Percentiles rank a stretch among this genome's conserved stretches.
These are phyloP conservation scores for Megathymus violae DNA, from an alignment of 1,140 invertebrate species.

Conservation along the genomic window DNA sequence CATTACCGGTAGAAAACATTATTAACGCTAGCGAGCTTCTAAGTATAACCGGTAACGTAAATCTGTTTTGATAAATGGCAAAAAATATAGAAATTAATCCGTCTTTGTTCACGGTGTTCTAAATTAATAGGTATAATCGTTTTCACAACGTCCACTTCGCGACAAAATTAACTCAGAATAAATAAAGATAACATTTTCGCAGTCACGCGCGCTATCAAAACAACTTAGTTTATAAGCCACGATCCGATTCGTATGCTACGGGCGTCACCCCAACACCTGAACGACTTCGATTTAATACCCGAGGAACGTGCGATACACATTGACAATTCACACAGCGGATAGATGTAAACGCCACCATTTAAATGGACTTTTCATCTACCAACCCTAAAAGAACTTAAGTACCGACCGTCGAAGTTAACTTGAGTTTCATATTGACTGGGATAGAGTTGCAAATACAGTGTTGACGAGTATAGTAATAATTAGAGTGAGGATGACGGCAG, in stretches of 20 bases:
- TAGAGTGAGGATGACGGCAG: conserved; percentile 57
- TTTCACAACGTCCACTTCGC: neutral
- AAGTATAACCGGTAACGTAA: too few species aligned
- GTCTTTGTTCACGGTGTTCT: too few species aligned
- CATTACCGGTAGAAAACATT: too few species aligned
- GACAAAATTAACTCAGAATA: conserved; percentile 1
- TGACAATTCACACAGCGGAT: conserved; percentile 58
- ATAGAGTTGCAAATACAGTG: conserved; percentile 42
- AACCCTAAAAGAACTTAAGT: conserved; percentile 17
- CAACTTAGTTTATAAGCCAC: conserved; percentile 23
- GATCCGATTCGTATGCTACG: conserved; percentile 17
- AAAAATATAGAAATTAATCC: too few species aligned
- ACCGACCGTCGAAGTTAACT: conserved; percentile 8
- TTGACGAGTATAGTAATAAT: conserved; percentile 44
- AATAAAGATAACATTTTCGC: conserved; percentile 12
- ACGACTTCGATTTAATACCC: conserved; percentile 46
- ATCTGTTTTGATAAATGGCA: too few species aligned
- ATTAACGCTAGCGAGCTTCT: too few species aligned
- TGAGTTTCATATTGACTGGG: conserved; percentile 20
- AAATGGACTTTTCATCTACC: conserved; percentile 39
- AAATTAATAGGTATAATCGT: too few species aligned
- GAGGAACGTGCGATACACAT: conserved; percentile 45
- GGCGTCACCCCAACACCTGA: conserved; percentile 16
- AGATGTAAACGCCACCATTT: conserved; percentile 55
- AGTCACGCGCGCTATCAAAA: conserved; percentile 27